phyloP scores from a whole-genome alignment of 1,140 invertebrate species.

The Heliconius congener region DNA sequence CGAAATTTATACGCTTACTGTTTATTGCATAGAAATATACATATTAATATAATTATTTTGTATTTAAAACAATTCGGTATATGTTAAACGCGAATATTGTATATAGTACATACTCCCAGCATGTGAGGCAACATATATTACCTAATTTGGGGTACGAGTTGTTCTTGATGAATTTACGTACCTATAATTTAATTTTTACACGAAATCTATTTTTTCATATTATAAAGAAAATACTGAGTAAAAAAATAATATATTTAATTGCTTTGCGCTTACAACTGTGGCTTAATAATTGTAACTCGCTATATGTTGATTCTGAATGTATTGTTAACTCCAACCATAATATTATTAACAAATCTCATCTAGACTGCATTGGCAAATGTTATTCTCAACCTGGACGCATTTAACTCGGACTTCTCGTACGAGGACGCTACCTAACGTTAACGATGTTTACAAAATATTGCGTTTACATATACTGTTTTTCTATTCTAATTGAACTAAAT shows the following conservation, averaged over 20 bases:
- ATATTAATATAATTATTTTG: no score
- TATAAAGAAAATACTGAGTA: no score
- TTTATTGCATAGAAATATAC: background rate
- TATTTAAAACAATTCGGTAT: no score
- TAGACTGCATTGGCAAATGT: conserved; percentile 19
- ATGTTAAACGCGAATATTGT: no score
- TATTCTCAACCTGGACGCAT: conserved; percentile 37
- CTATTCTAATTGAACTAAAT: background rate
- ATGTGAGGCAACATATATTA: no score
- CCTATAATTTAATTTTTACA: no score
- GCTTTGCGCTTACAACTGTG: background rate
- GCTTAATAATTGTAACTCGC: no score
- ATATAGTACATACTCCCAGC: no score
- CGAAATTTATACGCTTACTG: background rate
- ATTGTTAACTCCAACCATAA: background rate
- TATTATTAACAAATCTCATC: conserved; percentile 19
- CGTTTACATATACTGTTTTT: conserved; percentile 44
- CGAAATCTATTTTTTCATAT: no score
- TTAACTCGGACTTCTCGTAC: conserved; percentile 28
- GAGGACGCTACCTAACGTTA: conserved; percentile 51
- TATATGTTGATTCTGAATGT: no score
- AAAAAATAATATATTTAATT: background rate
- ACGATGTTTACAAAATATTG: conserved; percentile 75
- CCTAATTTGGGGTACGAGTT: no score
- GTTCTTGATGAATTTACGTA: no score